Conservation (phyloP, 64 coral and sea anemone species). For the Trachythela sp. region DNA sequence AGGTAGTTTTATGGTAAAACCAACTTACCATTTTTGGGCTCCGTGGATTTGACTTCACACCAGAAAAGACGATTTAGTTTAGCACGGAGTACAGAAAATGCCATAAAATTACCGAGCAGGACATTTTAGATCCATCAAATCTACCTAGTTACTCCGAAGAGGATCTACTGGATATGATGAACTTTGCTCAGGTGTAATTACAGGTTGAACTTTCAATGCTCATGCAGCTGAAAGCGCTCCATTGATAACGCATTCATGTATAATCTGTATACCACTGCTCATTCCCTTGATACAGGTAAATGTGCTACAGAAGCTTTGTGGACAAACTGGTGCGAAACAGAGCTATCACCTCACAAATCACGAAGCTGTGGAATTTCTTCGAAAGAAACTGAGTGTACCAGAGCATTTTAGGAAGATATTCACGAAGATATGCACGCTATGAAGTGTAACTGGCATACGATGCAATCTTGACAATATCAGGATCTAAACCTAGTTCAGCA, state of each 20-base stretch:
- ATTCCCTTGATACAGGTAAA: neutral
- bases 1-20: neutral
- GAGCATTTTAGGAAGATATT: conserved; percentile 47
- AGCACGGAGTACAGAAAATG: neutral
- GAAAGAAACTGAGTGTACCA: conserved; percentile 25
- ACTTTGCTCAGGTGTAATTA: neutral
- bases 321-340: neutral
- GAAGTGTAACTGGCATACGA: neutral
- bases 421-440: conserved; percentile 45
- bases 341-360: neutral
- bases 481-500: neutral
- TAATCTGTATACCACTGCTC: neutral
- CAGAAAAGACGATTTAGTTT: neutral
- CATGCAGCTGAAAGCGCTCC: neutral
- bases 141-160: conserved; percentile 15
- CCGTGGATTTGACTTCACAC: neutral
- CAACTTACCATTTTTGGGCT: neutral
- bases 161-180: neutral
- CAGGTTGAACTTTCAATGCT: neutral
- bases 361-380: neutral
- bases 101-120: neutral
- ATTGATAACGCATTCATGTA: neutral
- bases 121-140: neutral
- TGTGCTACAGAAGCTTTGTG: conserved; percentile 12
- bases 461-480: neutral